Conservation (phyloP, 2,113 vertebrate genomes). For the Leucopternis melanops region DNA sequence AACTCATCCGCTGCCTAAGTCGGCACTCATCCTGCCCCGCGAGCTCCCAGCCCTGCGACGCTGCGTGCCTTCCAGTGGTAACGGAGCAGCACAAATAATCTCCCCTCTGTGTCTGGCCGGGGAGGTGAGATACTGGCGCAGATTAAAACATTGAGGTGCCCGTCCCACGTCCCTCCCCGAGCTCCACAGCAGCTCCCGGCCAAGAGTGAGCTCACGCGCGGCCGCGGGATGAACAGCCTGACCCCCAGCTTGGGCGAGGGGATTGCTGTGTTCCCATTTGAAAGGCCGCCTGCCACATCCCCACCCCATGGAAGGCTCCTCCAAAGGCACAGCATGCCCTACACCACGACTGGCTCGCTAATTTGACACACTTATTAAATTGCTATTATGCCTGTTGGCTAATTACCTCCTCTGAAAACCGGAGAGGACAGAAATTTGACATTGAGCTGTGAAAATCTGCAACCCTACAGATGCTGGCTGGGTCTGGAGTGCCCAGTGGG, state of each 20-base stretch:
- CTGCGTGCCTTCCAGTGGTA: not conserved
- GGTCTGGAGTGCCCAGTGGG: not conserved
- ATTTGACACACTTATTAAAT: not conserved
- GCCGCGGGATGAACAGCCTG: not conserved
- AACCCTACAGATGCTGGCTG: not conserved
- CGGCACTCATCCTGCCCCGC: not conserved
- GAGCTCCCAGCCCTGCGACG: not conserved
- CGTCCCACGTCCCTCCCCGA: fast-evolving
- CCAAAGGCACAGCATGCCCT: not conserved
- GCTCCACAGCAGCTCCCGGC: not conserved
- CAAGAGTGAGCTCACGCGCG: not conserved
- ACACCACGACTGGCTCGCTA: not conserved
- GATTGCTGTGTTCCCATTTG: not conserved
- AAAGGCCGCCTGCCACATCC: not conserved
- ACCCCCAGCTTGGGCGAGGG: not conserved
- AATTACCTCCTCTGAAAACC: not conserved
- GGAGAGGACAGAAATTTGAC: not conserved
- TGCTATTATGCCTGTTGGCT: not conserved
- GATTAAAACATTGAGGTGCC: not conserved
- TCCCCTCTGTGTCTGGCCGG: not conserved
- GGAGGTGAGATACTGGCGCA: fast-evolving
- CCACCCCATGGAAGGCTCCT: not conserved
- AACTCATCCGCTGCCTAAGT: not conserved
- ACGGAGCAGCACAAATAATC: not conserved
- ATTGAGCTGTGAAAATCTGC: not conserved